These are phyloP conservation scores for Callorhinus ursinus DNA, from an alignment of 2,113 vertebrate species.

Conservation along the genomic window DNA sequence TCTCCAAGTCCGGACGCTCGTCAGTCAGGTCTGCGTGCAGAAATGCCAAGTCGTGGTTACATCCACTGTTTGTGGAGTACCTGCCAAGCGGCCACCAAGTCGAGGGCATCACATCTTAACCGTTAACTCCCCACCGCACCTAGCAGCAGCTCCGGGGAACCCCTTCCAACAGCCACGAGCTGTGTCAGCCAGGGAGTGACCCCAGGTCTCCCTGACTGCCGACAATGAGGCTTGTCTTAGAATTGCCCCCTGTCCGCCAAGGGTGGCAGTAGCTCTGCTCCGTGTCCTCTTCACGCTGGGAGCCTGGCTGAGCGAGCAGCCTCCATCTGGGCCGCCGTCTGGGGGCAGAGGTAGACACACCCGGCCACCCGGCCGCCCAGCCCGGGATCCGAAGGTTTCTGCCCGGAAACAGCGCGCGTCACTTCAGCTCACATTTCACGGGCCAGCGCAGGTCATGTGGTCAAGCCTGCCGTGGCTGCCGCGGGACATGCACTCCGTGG, in stretches of 20 bases:
- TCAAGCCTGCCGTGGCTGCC: accelerated
- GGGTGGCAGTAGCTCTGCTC: background rate
- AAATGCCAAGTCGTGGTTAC: accelerated
- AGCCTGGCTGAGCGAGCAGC: background rate
- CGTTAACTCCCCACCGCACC: background rate
- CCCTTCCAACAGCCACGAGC: background rate
- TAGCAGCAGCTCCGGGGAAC: background rate
- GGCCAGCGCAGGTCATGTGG: background rate
- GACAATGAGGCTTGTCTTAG: background rate
- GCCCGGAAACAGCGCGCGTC: accelerated
- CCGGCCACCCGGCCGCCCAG: no score
- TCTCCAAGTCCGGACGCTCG: accelerated
- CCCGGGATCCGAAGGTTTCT: background rate
- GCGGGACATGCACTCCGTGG: accelerated
- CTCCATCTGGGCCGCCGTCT: no score
- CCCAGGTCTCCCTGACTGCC: background rate
- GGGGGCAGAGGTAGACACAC: background rate
- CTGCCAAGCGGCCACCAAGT: accelerated
- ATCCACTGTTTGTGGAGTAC: background rate
- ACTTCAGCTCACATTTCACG: background rate
- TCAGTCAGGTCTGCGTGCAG: background rate
- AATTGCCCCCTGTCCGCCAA: background rate
- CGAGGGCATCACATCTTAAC: accelerated
- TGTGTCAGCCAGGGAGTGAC: background rate
- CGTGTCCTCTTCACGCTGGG: accelerated